A percentile compares a stretch with the other conserved stretches of the same genome.
These are phyloP conservation scores for Ophiodon elongatus DNA, from an alignment of 2,113 vertebrate genomes.

Conservation along the genomic window DNA sequence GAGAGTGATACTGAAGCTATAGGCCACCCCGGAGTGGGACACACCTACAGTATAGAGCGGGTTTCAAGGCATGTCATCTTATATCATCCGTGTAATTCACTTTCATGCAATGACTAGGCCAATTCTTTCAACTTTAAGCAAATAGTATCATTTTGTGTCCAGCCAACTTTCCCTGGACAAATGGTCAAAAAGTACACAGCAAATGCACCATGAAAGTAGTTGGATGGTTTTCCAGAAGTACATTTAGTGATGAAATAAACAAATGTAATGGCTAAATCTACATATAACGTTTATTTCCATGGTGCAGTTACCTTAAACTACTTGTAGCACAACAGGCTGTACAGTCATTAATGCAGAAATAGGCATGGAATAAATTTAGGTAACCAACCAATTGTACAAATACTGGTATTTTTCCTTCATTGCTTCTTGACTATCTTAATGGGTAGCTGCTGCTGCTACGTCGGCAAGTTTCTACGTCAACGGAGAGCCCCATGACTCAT, in stretches of 20 bases:
- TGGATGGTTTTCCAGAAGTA: background rate
- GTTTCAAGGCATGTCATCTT: constrained; percentile 42
- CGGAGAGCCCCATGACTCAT: constrained; percentile 65
- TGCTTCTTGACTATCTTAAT: background rate
- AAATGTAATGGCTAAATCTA: constrained; percentile 8
- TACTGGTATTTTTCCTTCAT: background rate
- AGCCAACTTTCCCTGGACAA: constrained; percentile 41
- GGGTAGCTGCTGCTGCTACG: constrained; percentile 37
- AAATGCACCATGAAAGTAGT: constrained; percentile 4
- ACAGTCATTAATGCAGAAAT: constrained; percentile 1
- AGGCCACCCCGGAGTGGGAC: constrained; percentile 55
- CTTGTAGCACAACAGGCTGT: background rate
- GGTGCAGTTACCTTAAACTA: background rate
- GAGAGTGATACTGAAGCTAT: constrained; percentile 16
- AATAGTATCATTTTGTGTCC: constrained; percentile 31
- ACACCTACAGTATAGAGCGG: background rate
- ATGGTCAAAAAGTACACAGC: constrained; percentile 15
- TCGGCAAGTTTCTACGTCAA: constrained; percentile 54
- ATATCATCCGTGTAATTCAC: constrained; percentile 51
- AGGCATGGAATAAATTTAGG: background rate
- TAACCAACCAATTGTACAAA: background rate
- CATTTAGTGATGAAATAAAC: constrained; percentile 12
- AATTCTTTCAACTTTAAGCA: constrained; percentile 38
- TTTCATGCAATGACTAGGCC: constrained; percentile 11
- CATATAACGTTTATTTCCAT: background rate